Evolutionary conservation across 1,140 invertebrate species (phyloP).

Genomic region (Neodiprion lecontei): DNA sequence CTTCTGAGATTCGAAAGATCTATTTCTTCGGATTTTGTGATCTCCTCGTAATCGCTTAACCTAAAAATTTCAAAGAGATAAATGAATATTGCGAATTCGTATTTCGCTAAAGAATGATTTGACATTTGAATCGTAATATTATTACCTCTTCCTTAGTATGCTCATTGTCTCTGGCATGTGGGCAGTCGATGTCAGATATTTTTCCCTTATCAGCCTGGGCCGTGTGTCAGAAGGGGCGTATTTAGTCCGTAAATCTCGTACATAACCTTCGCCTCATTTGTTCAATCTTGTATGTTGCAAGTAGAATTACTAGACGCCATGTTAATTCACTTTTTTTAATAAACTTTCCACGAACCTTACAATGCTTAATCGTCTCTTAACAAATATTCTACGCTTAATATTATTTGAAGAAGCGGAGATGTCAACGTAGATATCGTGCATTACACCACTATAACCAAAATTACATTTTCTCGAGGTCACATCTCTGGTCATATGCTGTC

Average conservation of each 20-base stretch:
- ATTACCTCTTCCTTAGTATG: slow-evolving; percentile 25
- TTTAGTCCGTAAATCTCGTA: background rate
- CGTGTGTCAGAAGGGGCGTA: background rate
- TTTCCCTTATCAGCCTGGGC: background rate
- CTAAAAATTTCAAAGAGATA: slow-evolving; percentile 58
- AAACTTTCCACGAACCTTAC: no score
- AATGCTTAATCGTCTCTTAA: no score
- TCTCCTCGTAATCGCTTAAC: slow-evolving; percentile 77
- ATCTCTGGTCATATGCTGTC: no score
- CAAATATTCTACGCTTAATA: no score
- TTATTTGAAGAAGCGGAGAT: no score
- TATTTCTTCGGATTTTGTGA: slow-evolving; percentile 72
- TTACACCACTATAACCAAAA: no score
- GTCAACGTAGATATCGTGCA: no score
- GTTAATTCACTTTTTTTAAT: no score
- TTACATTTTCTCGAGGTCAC: no score
- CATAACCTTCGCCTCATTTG: background rate
- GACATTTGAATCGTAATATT: background rate
- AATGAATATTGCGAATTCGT: background rate
- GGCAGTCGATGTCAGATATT: background rate
- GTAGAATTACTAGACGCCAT: no score
- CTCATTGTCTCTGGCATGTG: slow-evolving; percentile 25
- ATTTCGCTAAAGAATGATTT: background rate
- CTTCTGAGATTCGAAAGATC: slow-evolving; percentile 69
- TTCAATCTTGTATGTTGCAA: no score